Evolutionary conservation across 2,797 vertebrate species (phyloP).

Genomic region (Phataginus tetradactyla): DNA sequence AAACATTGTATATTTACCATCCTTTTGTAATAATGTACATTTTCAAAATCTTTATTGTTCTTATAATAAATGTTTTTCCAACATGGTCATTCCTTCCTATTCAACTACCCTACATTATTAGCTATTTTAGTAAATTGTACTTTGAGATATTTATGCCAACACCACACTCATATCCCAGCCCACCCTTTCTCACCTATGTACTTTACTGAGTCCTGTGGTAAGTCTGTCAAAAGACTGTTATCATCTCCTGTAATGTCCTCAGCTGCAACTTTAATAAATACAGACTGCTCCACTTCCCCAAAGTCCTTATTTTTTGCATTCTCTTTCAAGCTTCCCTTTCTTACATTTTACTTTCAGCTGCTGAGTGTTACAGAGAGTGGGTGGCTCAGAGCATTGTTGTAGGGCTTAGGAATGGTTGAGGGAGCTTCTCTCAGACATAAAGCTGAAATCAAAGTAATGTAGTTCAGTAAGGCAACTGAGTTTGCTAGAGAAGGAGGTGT

Average conservation of each 20-base stretch:
- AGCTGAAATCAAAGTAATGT: not conserved
- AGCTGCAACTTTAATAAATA: not conserved
- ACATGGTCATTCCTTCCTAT: not conserved
- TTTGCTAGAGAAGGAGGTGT: not conserved
- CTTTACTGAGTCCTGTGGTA: not conserved
- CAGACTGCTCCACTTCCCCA: not conserved
- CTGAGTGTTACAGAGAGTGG: not conserved
- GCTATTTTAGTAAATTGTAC: not conserved
- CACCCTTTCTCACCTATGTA: rapidly evolving
- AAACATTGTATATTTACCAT: not conserved
- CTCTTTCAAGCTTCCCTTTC: not conserved
- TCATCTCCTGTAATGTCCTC: not conserved
- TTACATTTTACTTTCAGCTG: not conserved
- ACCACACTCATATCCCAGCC: too few species aligned
- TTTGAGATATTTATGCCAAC: not conserved
- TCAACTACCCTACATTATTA: not conserved
- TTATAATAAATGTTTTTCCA: not conserved
- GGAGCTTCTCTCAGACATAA: not conserved
- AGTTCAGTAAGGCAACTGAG: not conserved
- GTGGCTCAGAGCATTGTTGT: not conserved
- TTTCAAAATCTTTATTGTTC: not conserved
- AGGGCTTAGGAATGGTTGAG: not conserved
- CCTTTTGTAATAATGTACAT: not conserved
- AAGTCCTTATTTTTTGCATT: not conserved
- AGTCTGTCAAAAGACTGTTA: not conserved